A percentile compares a stretch with the other conserved stretches of the same genome.
phyloP scores from a whole-genome alignment of 1,140 invertebrate species.

The Ceratosolen solmsi region DNA sequence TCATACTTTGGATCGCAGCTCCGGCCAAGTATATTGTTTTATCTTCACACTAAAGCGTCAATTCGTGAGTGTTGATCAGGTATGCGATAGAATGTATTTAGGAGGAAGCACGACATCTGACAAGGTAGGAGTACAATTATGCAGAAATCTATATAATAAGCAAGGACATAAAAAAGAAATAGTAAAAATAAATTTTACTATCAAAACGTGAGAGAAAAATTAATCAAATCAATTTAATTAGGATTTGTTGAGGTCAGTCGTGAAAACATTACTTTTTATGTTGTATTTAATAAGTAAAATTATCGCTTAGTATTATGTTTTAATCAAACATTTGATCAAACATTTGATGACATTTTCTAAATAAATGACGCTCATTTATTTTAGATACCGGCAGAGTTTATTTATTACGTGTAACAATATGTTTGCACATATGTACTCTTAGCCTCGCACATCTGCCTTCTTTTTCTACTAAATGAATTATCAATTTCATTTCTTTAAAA shows the following conservation, averaged over 20 bases:
- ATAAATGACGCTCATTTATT: neutral
- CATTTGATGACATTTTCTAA: neutral
- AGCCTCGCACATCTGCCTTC: neutral
- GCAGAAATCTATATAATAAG: neutral
- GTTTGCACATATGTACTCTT: neutral
- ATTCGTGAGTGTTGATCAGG: neutral
- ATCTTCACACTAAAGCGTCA: neutral
- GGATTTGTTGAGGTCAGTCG: neutral
- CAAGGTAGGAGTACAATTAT: neutral
- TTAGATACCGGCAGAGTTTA: neutral
- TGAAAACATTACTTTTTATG: no score
- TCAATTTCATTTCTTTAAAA: no score
- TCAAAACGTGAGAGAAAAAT: neutral
- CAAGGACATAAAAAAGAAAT: no score
- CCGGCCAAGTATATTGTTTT: neutral
- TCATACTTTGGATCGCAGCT: neutral
- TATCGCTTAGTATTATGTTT: neutral
- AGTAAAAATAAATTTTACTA: neutral
- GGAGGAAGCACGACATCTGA: neutral
- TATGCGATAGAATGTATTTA: neutral
- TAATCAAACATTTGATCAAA: neutral
- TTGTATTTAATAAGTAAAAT: neutral
- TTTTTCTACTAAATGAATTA: neutral
- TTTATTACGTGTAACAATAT: neutral
- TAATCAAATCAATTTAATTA: neutral